phyloP scores from a whole-genome alignment of 1,140 invertebrate genomes.

The Gonatopus flavifemur region DNA sequence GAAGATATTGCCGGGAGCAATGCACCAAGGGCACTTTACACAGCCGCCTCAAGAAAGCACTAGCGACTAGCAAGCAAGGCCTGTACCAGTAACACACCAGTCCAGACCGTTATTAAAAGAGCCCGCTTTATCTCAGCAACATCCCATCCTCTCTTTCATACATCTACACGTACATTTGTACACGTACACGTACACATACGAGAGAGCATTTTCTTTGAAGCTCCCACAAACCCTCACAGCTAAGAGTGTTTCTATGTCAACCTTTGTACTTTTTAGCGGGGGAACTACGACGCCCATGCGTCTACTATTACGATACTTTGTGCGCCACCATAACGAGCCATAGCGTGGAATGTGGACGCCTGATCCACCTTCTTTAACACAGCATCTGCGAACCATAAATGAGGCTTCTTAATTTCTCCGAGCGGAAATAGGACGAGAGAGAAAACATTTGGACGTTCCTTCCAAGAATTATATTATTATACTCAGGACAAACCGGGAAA shows the following conservation, averaged over 20 bases:
- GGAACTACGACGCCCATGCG: conserved; percentile 42
- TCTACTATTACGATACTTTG: conserved; percentile 37
- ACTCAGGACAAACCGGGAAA: no score
- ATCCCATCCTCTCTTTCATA: not conserved
- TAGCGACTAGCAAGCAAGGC: conserved; percentile 37
- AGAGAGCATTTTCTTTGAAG: conserved; percentile 24
- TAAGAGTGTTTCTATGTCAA: conserved; percentile 49
- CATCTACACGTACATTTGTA: no score
- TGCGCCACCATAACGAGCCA: conserved; percentile 29
- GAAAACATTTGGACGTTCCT: no score
- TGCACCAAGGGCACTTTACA: conserved; percentile 56
- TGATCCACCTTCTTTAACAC: conserved; percentile 11
- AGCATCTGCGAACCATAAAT: conserved; percentile 17
- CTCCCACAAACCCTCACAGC: conserved; percentile 22
- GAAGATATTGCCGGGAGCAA: conserved; percentile 56
- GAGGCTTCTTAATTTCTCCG: conserved; percentile 34
- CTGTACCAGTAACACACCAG: conserved; percentile 42
- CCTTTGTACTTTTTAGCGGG: conserved; percentile 48
- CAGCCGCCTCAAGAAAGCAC: conserved; percentile 54
- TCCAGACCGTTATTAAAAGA: conserved; percentile 56
- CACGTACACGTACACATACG: no score
- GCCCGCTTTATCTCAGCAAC: conserved; percentile 41
- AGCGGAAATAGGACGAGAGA: no score
- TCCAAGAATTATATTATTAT: no score
- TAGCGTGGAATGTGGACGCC: conserved; percentile 15